A percentile compares a stretch with the other conserved stretches of the same genome.
Evolutionary conservation across 2,888 invertebrate species (phyloP).

Genomic region (Eupithecia centaureata): DNA sequence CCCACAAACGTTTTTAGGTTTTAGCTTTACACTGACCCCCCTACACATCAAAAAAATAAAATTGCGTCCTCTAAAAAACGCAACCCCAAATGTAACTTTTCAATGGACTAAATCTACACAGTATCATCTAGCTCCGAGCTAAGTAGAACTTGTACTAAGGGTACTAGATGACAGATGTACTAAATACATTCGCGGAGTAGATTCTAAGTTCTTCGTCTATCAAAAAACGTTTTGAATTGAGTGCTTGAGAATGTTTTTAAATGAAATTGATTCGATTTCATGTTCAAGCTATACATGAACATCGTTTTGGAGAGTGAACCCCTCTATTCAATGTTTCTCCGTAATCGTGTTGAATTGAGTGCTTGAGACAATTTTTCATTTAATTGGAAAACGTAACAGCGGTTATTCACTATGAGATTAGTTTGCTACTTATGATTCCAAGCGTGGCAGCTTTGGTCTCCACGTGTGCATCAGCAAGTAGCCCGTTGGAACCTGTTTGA

Average conservation of each 20-base stretch:
- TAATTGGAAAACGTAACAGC: background rate
- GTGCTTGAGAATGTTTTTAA: background rate
- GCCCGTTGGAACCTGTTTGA: background rate
- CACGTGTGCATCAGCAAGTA: background rate
- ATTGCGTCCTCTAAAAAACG: no score
- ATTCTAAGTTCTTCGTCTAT: no score
- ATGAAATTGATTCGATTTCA: background rate
- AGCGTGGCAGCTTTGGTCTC: background rate
- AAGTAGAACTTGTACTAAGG: no score
- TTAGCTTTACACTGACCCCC: no score
- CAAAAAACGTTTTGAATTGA: no score
- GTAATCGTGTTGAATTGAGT: background rate
- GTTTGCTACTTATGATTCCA: background rate
- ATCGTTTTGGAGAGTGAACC: background rate
- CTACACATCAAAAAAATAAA: no score
- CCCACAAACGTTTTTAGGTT: no score
- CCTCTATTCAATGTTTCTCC: background rate
- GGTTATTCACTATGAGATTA: background rate
- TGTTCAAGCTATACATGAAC: background rate
- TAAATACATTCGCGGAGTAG: no score
- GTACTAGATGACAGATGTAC: no score
- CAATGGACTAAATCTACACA: no score
- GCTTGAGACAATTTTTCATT: background rate
- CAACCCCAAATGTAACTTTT: no score
- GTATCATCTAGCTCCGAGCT: no score